Evolutionary conservation across 2,888 invertebrate species (phyloP).

Genomic region (Ormyrus rosae): DNA sequence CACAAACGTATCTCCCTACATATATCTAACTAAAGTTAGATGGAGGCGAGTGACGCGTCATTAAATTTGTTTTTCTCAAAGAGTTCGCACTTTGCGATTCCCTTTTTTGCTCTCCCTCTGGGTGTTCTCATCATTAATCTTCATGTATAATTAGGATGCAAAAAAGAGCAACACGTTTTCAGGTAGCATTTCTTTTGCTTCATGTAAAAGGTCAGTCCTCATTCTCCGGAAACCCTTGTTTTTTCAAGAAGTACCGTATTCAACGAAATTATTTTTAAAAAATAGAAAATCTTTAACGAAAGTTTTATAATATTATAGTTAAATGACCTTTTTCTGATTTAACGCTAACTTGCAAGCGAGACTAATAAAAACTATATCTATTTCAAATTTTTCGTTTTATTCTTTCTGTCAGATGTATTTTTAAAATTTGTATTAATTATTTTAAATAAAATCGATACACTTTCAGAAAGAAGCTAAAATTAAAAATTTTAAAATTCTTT

Average conservation of each 20-base stretch:
- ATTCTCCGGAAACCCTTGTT: too few species aligned
- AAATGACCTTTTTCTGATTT: too few species aligned
- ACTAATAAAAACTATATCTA: too few species aligned
- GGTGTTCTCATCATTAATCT: constrained; percentile 14
- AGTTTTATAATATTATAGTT: neutral
- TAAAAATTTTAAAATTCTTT: too few species aligned
- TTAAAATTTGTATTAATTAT: neutral
- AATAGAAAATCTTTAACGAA: constrained; percentile 27
- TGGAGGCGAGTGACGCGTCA: constrained; percentile 11
- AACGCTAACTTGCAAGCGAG: too few species aligned
- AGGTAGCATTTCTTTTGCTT: constrained; percentile 13
- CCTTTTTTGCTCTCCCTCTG: too few species aligned
- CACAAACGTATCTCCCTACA: too few species aligned
- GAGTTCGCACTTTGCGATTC: neutral
- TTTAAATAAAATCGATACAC: neutral
- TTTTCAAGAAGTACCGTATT: too few species aligned
- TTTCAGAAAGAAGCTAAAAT: too few species aligned
- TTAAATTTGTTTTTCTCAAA: constrained; percentile 22
- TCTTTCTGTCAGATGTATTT: too few species aligned
- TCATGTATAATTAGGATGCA: constrained; percentile 24
- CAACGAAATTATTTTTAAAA: too few species aligned
- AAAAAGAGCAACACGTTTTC: constrained; percentile 21
- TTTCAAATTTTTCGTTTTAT: too few species aligned
- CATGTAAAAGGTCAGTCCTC: neutral
- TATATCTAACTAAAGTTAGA: neutral